These are phyloP conservation scores for Penaeus vannamei DNA, from an alignment of 1,140 invertebrate species.

Conservation along the genomic window DNA sequence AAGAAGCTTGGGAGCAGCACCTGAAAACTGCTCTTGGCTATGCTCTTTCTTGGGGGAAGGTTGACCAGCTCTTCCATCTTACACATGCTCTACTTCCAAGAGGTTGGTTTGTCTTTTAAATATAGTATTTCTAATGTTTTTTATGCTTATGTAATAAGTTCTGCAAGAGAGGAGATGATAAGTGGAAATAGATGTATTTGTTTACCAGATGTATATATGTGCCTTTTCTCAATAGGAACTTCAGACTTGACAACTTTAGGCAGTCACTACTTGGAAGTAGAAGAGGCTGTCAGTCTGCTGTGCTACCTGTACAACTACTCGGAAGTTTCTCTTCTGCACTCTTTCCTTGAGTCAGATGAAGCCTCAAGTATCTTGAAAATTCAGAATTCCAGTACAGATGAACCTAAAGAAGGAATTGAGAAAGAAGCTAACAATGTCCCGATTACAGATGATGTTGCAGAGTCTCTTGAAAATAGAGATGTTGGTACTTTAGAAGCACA, in stretches of 20 bases:
- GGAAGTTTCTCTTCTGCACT: constrained; percentile 28
- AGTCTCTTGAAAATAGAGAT: too few species aligned
- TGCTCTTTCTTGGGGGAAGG: constrained; percentile 46
- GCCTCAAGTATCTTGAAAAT: neutral
- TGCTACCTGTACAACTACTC: constrained; percentile 22
- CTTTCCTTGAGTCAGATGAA: neutral
- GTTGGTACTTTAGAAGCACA: too few species aligned
- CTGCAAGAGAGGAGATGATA: too few species aligned
- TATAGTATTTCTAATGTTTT: neutral
- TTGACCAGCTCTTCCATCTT: constrained; percentile 40
- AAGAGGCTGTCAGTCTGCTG: neutral
- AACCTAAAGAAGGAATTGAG: neutral
- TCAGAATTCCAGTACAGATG: neutral
- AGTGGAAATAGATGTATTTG: neutral
- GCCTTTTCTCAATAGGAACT: too few species aligned
- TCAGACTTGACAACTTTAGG: neutral
- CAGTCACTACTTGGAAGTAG: neutral
- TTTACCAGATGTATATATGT: neutral
- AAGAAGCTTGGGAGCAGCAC: constrained; percentile 34
- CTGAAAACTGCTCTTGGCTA: constrained; percentile 32
- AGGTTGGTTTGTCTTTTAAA: constrained; percentile 20
- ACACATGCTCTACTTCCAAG: constrained; percentile 47
- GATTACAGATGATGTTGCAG: too few species aligned
- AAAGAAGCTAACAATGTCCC: neutral
- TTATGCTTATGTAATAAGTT: too few species aligned